Base-by-base conservation (phyloP, 1,140 invertebrate genomes). In the Drosophila sp. region DNA sequence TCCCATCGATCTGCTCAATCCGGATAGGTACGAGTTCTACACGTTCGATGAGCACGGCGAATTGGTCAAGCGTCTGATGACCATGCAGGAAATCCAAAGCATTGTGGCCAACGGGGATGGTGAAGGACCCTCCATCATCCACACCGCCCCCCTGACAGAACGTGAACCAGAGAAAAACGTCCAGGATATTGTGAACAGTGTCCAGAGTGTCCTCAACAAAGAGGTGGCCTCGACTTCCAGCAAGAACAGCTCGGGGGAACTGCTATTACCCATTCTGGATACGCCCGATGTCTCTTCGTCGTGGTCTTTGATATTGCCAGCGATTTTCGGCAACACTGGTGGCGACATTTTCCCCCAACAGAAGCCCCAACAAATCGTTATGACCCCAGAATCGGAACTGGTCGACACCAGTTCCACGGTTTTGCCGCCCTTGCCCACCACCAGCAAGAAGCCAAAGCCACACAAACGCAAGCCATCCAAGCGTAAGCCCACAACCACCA, bases 1-100 rank as follows among this genome's bases (percentile, higher is more conserved):
- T 62, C 96, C 96, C 2, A 95, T 95, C 0, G 94, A 95, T 77
- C 92, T 97, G 2, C 91, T 96, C 2, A 95, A 95, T 70, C 96
- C 96, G 2, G 96, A 97, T 82, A 93, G 94, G 92, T 97, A 97
- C 92, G 96, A 97, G 91, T 97, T 97, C 90, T 97, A 96, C 81
- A 97, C 96, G 1, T 96, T 97, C 79, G 95, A 97, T 81, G 95
- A 96, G 77, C 95, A 95, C 50, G 96, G 96, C 27, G 95, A 97
- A 81, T 93, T 97, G 27, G 94, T 97, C 1, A 96, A 96, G 81
- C 93, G 95, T 72, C 93, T 97, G 33, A 97, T 97, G 96, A 96
- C 96, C 32, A 92, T 96, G 76, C 94, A 96, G 77, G 96, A 97
- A 92, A 97, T 97, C 65, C 96, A 96, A 87, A 95, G 95, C 50